Percentiles rank a stretch among this genome's conserved stretches.
phyloP scores from a whole-genome alignment of 2,113 vertebrate species.

The Diadophis punctatus region DNA sequence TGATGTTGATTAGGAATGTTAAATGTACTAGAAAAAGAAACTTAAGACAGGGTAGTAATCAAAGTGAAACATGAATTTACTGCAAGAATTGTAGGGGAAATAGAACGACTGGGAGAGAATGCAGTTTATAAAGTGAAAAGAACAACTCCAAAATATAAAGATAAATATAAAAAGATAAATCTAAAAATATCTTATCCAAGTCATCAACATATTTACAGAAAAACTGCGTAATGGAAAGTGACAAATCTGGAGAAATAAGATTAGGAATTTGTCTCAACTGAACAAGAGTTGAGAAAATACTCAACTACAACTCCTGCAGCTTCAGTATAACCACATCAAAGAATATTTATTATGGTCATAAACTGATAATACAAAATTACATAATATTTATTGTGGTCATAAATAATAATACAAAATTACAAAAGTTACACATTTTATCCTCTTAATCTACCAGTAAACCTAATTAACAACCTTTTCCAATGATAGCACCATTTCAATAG shows the following conservation, averaged over 20 bases:
- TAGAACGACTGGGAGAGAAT: not conserved
- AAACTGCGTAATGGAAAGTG: not conserved
- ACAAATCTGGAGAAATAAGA: not conserved
- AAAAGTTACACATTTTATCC: not conserved
- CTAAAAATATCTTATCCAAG: not conserved
- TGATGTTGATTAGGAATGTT: constrained; percentile 42
- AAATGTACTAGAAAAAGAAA: constrained; percentile 31
- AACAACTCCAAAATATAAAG: not conserved
- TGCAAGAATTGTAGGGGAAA: constrained; percentile 1
- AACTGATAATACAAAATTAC: not conserved
- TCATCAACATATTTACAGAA: not conserved
- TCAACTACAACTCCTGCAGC: not conserved
- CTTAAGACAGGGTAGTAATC: not conserved
- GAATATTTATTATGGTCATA: not conserved
- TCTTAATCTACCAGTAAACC: not conserved
- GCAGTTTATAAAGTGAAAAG: constrained; percentile 6
- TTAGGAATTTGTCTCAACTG: not conserved
- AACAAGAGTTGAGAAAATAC: not conserved
- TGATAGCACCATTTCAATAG: not conserved
- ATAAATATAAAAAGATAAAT: not conserved
- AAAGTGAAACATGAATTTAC: not conserved
- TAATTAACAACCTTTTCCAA: not conserved
- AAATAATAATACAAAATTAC: not conserved
- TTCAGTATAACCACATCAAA: not conserved
- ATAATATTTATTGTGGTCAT: not conserved